Conservation (phyloP, 2,113 vertebrate species). For the Elaphurus davidianus region DNA sequence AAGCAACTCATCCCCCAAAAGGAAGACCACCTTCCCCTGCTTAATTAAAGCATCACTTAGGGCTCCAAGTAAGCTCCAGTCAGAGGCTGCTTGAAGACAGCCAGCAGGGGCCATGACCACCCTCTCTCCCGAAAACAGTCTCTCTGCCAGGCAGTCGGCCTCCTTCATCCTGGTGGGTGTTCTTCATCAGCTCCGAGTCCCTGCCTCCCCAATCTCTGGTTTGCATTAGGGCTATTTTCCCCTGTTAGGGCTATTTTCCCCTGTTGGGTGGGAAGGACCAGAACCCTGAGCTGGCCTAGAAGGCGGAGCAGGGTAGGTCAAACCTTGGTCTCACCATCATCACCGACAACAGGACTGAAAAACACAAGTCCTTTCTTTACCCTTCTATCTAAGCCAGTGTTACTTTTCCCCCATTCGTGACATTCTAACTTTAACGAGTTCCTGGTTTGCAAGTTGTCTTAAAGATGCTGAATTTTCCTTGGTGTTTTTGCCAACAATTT, state of each 20-base stretch:
- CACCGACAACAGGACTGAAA: not conserved
- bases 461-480: not conserved
- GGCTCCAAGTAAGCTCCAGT: not conserved
- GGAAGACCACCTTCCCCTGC: not conserved
- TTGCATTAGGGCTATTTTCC: not conserved
- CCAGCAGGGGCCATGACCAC: constrained; percentile 59
- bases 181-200: not conserved
- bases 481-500: constrained; percentile 63
- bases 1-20: not conserved
- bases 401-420: not conserved
- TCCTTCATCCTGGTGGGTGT: constrained; percentile 71
- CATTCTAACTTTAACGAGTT: not conserved
- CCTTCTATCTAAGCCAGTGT: not conserved
- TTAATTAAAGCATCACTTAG: not conserved
- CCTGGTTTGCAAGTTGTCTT: not conserved
- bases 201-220: not conserved
- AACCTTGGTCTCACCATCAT: not conserved
- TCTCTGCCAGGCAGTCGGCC: constrained; percentile 66
- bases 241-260: not conserved
- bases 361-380: not conserved
- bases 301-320: not conserved
- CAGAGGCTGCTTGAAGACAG: constrained; percentile 8
- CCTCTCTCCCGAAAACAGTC: constrained; percentile 71
- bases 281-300: not conserved
- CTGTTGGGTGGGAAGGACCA: not conserved